Evolutionary conservation across 2,113 vertebrate species (phyloP).

Genomic region (Xiphophorus maculatus): DNA sequence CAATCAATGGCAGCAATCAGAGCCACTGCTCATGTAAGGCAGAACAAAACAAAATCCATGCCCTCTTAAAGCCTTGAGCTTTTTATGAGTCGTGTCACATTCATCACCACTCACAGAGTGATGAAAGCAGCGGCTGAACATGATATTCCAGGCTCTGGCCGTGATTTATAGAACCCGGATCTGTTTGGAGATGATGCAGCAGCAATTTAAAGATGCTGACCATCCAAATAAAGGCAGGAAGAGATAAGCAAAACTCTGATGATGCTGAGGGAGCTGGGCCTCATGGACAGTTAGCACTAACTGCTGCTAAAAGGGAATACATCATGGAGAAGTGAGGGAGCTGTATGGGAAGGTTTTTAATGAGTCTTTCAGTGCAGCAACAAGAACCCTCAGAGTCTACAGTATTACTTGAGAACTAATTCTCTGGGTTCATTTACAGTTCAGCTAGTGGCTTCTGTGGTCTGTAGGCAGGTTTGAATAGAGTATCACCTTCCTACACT

Average conservation of each 20-base stretch:
- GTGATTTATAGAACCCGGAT: conserved; percentile 48
- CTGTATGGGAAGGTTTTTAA: neutral
- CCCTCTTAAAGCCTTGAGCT: conserved; percentile 32
- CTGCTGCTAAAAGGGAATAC: neutral
- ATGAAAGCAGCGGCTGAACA: conserved; percentile 34
- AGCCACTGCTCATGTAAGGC: conserved; percentile 17
- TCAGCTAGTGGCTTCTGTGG: neutral
- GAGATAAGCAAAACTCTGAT: conserved; percentile 14
- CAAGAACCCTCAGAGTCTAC: neutral
- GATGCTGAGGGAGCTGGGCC: conserved; percentile 2
- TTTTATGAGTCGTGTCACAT: conserved; percentile 37
- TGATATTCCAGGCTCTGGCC: conserved; percentile 1
- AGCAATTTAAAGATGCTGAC: conserved; percentile 33
- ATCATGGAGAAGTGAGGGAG: too few species aligned
- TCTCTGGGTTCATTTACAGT: neutral
- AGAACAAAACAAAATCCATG: conserved; percentile 23
- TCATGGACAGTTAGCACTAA: conserved; percentile 11
- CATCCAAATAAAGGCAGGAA: conserved; percentile 31
- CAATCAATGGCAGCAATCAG: conserved; percentile 17
- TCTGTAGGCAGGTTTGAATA: neutral
- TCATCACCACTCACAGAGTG: conserved; percentile 13
- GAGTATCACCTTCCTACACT: too few species aligned
- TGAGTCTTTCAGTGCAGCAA: neutral
- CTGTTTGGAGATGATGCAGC: conserved; percentile 32
- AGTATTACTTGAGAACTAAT: neutral